Percentiles rank a stretch among this genome's conserved stretches.
These are phyloP conservation scores for Phylloscopus whistleri DNA, from an alignment of 2,113 vertebrate species.

Conservation along the genomic window DNA sequence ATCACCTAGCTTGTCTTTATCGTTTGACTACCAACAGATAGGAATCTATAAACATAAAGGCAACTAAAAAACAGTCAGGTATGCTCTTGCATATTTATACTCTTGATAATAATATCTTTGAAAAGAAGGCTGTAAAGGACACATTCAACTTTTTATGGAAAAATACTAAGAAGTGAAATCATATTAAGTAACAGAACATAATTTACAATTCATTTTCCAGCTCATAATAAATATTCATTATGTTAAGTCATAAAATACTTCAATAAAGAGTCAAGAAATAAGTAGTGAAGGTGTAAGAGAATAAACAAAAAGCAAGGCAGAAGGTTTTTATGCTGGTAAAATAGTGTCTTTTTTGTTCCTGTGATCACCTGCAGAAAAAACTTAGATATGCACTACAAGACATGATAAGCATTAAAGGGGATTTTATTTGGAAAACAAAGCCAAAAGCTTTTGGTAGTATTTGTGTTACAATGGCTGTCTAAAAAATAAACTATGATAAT, in stretches of 20 bases:
- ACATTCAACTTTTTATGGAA: neutral
- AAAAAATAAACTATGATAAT: neutral
- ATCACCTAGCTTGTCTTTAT: slow-evolving; percentile 56
- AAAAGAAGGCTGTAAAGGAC: neutral
- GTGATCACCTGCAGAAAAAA: neutral
- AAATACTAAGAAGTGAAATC: neutral
- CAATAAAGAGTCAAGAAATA: neutral
- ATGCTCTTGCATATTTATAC: slow-evolving; percentile 42
- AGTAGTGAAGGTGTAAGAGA: neutral
- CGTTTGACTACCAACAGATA: slow-evolving; percentile 36
- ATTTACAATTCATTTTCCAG: neutral
- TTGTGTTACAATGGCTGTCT: neutral
- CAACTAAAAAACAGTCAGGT: neutral
- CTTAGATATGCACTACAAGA: neutral
- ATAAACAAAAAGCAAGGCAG: neutral
- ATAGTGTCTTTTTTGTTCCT: neutral
- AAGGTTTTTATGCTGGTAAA: neutral
- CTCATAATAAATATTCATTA: neutral
- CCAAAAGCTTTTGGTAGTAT: neutral
- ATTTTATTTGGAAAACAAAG: neutral
- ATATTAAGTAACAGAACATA: neutral
- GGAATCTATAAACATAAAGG: slow-evolving; percentile 53
- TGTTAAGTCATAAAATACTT: neutral
- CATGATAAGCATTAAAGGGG: neutral
- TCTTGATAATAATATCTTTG: neutral